Conservation (phyloP, 1,140 invertebrate genomes). For the Araneus ventricosus region DNA sequence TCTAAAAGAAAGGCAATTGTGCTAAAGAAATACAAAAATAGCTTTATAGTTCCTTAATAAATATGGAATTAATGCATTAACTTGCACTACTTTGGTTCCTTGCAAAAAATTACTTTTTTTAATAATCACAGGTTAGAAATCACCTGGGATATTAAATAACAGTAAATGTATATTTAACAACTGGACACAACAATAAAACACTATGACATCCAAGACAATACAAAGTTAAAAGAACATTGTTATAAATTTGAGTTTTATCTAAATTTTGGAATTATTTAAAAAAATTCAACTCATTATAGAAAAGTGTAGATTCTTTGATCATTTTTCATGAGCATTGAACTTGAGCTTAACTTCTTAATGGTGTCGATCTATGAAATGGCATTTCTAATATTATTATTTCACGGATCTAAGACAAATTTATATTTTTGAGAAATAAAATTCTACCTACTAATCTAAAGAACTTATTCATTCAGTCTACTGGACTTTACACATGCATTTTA, state of each 20-base stretch:
- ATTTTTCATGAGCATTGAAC: neutral
- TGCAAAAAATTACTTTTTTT: neutral
- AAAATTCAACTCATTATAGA: neutral
- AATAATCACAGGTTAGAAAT: neutral
- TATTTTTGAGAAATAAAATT: too few species aligned
- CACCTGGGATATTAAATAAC: neutral
- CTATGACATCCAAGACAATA: neutral
- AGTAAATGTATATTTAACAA: too few species aligned
- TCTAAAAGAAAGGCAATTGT: neutral
- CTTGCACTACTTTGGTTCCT: neutral
- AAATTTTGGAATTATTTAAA: too few species aligned
- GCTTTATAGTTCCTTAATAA: neutral
- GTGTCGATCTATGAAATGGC: neutral
- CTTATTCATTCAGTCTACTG: too few species aligned
- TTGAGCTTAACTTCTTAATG: slow-evolving; percentile 3
- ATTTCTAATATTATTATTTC: neutral
- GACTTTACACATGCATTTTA: too few species aligned
- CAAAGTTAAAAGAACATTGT: neutral
- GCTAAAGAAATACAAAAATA: neutral
- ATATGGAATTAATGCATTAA: neutral
- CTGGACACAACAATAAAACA: too few species aligned
- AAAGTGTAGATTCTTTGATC: slow-evolving; percentile 18
- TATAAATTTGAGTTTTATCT: too few species aligned
- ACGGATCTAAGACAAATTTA: neutral
- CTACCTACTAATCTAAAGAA: neutral